Percentiles rank a stretch among this genome's conserved stretches.
Conservation (phyloP, 2,888 invertebrate genomes). For the Apotomis capreana region DNA sequence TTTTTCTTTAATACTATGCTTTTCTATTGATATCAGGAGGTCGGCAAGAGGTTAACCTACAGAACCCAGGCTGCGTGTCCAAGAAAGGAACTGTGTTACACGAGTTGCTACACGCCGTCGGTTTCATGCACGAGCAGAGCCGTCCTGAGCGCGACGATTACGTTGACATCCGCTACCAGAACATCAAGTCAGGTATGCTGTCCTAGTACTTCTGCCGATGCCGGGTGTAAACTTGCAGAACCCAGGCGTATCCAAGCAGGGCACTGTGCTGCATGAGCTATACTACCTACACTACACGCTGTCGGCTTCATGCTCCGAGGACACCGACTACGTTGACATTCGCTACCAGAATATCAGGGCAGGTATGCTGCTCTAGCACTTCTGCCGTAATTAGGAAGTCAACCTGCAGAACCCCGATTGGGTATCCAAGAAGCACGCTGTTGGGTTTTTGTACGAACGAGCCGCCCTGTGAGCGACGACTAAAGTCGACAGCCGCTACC, state of each 20-base stretch:
- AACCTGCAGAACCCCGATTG: constrained; percentile 91
- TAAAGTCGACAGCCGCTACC: constrained; percentile 84
- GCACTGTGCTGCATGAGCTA: constrained; percentile 85
- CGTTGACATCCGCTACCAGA: constrained; percentile 86
- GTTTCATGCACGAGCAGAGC: constrained; percentile 93
- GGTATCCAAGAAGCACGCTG: constrained; percentile 87
- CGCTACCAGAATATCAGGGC: constrained; percentile 82
- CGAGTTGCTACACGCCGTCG: constrained; percentile 90
- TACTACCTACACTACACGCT: constrained; percentile 69
- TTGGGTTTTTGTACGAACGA: constrained; percentile 50
- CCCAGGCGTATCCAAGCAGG: constrained; percentile 82
- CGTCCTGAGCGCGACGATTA: constrained; percentile 88
- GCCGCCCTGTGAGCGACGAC: too few relatives aligned
- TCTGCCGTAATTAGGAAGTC: constrained; percentile 72
- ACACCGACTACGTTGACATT: constrained; percentile 87
- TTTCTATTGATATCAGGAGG: constrained; percentile 59
- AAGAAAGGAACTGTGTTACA: constrained; percentile 90
- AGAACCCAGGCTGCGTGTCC: constrained; percentile 88
- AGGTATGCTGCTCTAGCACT: neutral
- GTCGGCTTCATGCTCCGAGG: constrained; percentile 88
- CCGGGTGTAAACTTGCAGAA: neutral
- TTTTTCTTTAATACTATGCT: too few relatives aligned
- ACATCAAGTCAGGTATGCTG: constrained; percentile 84
- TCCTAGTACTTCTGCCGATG: neutral
- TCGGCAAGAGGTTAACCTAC: constrained; percentile 88